Evolutionary conservation across 1,140 invertebrate species (phyloP).

Genomic region (Ceratitis capitata): DNA sequence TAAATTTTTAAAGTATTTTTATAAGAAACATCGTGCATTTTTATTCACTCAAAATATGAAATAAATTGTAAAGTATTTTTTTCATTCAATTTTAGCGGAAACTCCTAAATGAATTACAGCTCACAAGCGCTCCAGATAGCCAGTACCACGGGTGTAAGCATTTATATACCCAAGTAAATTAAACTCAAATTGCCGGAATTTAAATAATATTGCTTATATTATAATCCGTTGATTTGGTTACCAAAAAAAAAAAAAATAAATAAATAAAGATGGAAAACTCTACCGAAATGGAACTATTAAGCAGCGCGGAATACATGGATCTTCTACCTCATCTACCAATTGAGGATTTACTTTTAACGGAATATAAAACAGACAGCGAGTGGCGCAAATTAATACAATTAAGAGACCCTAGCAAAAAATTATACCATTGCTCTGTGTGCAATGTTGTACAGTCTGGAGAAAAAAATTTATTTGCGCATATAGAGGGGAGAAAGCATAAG

Average conservation of each 20-base stretch:
- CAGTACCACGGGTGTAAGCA: background rate
- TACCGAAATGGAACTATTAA: conserved; percentile 8
- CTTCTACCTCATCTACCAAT: conserved; percentile 4
- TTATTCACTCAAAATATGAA: background rate
- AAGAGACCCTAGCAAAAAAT: conserved; percentile 36
- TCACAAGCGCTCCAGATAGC: background rate
- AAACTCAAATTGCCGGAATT: no score
- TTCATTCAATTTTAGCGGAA: conserved; percentile 22
- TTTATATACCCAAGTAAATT: background rate
- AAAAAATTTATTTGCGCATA: conserved; percentile 53
- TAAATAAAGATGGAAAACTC: no score
- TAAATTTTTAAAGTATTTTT: no score
- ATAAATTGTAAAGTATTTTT: background rate
- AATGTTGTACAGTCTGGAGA: conserved; percentile 49
- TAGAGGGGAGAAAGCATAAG: conserved; percentile 54
- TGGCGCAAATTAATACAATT: conserved; percentile 47
- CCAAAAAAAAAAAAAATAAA: background rate
- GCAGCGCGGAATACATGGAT: background rate
- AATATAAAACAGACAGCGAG: conserved; percentile 14
- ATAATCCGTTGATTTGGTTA: no score
- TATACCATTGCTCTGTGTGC: conserved; percentile 51
- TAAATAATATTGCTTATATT: no score
- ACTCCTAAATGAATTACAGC: background rate
- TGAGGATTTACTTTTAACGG: conserved; percentile 36
- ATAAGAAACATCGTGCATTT: background rate